Evolutionary conservation across 2,888 invertebrate genomes (phyloP), one percentile per base, ranked within the genome.

Genomic region (Agrochola litura): DNA sequence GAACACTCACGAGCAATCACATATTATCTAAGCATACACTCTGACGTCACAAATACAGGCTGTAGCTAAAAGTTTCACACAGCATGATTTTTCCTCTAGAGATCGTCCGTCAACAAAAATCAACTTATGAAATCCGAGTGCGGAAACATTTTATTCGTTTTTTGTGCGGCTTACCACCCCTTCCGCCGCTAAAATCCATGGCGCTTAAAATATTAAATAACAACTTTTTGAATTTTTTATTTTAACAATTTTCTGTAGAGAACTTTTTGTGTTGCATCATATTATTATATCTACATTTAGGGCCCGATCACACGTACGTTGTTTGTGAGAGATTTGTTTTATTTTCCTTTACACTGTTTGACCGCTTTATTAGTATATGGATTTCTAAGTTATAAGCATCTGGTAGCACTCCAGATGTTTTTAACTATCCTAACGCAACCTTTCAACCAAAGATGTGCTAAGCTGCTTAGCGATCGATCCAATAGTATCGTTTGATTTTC

Each of bases 91-190:
- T 49, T 41, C 67, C 83, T 25, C 76, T 65, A 60, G 77, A 80
- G 78, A n/a, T 66, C 54, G 84, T 68, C 81, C 79, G 76, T 83
- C 83, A 87, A 85, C 81, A 79, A 82, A 83, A 84, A 87, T 79
- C 81, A 83, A 82, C 75, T 81, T 75, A 77, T 71, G 52, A 81
- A 85, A 83, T 52, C 73, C 41, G 77, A 30, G 52, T 65, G 58
- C 78, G 68, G 46, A 69, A 80, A 87, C 65, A 76, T 81, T 83
- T 80, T 80, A 83, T 82, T 77, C 56, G 63, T 70, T 72, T 83
- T 83, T 78, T 58, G 67, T 77, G 56, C 30, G 78, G 76, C 65
- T 77, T 10, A 56, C 78, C 83, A 54, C 75, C 30, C 30, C 73
- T 66, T 70, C 56, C 69, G 52, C 37, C 16, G 69, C n/a, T 54